These are phyloP conservation scores for Lepilemur ruficaudatus DNA, from an alignment of 2,797 vertebrate species.

Conservation along the genomic window DNA sequence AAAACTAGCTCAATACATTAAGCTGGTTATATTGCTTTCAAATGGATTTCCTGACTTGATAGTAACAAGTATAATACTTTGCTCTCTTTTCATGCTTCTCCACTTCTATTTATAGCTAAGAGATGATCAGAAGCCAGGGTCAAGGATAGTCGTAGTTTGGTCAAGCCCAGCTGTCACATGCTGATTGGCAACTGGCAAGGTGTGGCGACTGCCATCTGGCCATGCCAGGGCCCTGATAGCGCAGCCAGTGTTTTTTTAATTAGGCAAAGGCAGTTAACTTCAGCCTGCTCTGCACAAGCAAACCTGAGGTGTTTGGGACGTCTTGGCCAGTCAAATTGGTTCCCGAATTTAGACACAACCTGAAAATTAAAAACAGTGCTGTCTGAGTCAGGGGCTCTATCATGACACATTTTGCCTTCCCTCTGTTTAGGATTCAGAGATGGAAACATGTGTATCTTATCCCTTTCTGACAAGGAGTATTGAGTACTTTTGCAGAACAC, in stretches of 20 bases:
- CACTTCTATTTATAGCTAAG: conserved; percentile 68
- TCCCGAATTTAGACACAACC: neutral
- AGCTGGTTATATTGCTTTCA: neutral
- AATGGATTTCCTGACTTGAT: conserved; percentile 43
- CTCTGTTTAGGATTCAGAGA: neutral
- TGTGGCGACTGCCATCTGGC: conserved; percentile 65
- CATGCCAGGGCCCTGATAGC: neutral
- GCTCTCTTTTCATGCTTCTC: conserved; percentile 33
- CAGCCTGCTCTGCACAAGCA: neutral
- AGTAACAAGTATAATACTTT: neutral
- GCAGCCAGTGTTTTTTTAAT: neutral
- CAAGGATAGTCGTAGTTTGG: conserved; percentile 66
- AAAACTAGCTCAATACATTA: neutral
- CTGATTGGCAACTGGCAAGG: conserved; percentile 69
- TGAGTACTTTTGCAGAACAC: conserved; percentile 14
- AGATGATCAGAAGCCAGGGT: conserved; percentile 56
- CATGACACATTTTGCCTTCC: neutral
- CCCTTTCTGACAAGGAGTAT: neutral
- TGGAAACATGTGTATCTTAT: neutral
- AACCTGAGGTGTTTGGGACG: neutral
- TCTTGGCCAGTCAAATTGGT: neutral
- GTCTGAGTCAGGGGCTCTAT: neutral
- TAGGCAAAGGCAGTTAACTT: neutral
- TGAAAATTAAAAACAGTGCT: conserved; percentile 2
- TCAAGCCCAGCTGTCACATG: conserved; percentile 60